Percentiles rank a stretch among this genome's conserved stretches.
Conservation (phyloP, 2,113 vertebrate species). For the Phycodurus eques region DNA sequence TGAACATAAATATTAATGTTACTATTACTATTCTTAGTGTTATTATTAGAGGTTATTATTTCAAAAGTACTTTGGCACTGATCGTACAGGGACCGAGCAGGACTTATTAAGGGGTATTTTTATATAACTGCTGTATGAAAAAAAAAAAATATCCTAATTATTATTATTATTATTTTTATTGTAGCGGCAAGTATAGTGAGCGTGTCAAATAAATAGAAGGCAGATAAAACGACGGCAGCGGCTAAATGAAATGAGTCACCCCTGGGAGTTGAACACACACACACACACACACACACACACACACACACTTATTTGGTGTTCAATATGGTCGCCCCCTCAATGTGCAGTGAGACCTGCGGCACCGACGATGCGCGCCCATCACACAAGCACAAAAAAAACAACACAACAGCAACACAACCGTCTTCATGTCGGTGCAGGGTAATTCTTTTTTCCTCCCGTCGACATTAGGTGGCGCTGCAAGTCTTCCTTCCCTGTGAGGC, state of each 20-base stretch:
- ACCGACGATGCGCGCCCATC: neutral
- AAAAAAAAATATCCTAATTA: neutral
- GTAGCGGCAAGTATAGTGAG: neutral
- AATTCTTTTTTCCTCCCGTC: constrained; percentile 5
- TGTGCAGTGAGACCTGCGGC: neutral
- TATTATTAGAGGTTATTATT: too few relatives aligned
- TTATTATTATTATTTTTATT: neutral
- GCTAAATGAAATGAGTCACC: constrained; percentile 64
- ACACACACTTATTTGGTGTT: constrained; percentile 2
- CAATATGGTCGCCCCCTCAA: constrained; percentile 3
- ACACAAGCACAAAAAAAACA: neutral
- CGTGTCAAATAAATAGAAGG: constrained; percentile 6
- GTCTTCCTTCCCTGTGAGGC: constrained; percentile 63
- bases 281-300: neutral
- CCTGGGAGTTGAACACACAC: constrained; percentile 33
- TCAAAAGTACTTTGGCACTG: too few relatives aligned
- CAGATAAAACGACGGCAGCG: constrained; percentile 49
- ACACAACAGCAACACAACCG: neutral
- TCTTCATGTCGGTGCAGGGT: neutral
- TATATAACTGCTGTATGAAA: neutral
- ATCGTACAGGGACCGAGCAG: too few relatives aligned
- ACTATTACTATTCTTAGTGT: too few relatives aligned
- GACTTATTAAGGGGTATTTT: too few relatives aligned
- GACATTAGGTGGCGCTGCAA: constrained; percentile 80
- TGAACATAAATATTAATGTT: too few relatives aligned